phyloP scores from a whole-genome alignment of 2,113 vertebrate genomes.

The Pelmatolapia mariae region DNA sequence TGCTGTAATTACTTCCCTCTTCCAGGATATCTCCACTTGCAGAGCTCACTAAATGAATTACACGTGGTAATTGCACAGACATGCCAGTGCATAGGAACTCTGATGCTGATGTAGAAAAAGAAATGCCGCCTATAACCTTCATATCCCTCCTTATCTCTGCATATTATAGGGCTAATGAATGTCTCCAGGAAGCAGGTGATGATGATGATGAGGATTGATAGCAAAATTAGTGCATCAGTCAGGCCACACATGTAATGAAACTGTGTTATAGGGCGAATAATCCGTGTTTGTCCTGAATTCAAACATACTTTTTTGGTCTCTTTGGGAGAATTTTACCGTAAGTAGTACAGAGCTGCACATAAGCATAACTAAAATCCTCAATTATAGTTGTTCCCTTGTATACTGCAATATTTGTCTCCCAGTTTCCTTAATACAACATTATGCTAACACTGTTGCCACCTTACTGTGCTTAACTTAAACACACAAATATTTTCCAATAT shows the following conservation, averaged over 20 bases:
- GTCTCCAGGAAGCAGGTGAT: background rate
- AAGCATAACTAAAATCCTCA: background rate
- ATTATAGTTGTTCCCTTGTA: background rate
- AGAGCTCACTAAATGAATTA: conserved; percentile 29
- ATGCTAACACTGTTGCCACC: background rate
- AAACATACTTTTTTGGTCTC: background rate
- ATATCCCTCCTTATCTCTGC: background rate
- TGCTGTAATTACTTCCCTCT: conserved; percentile 30
- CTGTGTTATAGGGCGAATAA: background rate
- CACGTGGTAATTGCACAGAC: conserved; percentile 24
- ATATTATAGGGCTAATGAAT: background rate
- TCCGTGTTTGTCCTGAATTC: background rate
- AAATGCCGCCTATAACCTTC: background rate
- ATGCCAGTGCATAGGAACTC: background rate
- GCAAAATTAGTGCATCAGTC: background rate
- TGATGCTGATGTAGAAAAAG: background rate
- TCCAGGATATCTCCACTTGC: conserved; percentile 21
- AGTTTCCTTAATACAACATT: background rate
- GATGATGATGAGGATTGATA: background rate
- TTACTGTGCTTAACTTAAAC: background rate
- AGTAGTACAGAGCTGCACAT: background rate
- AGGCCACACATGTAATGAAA: background rate
- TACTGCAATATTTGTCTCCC: background rate
- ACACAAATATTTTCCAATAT: background rate
- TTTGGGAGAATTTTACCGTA: background rate